A percentile compares a stretch with the other conserved stretches of the same genome.
These are phyloP conservation scores for Geothlypis trichas DNA, from an alignment of 2,113 vertebrate species.

Conservation along the genomic window DNA sequence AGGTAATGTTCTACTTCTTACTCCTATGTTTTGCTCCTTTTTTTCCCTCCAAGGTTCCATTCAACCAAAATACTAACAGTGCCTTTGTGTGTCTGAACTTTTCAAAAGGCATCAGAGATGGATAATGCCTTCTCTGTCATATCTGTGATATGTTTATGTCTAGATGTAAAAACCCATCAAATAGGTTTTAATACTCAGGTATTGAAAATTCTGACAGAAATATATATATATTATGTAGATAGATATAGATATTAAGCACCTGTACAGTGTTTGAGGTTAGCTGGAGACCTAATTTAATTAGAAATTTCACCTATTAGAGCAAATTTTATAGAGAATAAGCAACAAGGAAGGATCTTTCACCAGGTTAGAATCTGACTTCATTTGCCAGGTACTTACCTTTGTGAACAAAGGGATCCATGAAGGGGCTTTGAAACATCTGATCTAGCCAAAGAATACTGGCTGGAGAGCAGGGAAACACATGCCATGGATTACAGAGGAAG, in stretches of 20 bases:
- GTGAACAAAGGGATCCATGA: not conserved
- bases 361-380: not conserved
- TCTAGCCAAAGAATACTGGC: not conserved
- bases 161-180: not conserved
- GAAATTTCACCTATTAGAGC: not conserved
- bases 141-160: not conserved
- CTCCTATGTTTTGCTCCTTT: not conserved
- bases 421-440: not conserved
- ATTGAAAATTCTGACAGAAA: not conserved
- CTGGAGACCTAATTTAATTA: not conserved
- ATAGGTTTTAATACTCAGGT: not conserved
- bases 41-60: not conserved
- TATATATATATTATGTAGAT: not conserved
- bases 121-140: not conserved
- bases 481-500: not conserved
- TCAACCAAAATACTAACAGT: not conserved
- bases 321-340: not conserved
- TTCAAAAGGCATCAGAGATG: not conserved
- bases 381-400: not conserved
- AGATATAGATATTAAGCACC: not conserved
- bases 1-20: not conserved
- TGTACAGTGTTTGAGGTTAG: not conserved
- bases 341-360: not conserved
- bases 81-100: not conserved
- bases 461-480: not conserved